Conservation (phyloP, 2,888 invertebrate species). For the Selenia dentaria region DNA sequence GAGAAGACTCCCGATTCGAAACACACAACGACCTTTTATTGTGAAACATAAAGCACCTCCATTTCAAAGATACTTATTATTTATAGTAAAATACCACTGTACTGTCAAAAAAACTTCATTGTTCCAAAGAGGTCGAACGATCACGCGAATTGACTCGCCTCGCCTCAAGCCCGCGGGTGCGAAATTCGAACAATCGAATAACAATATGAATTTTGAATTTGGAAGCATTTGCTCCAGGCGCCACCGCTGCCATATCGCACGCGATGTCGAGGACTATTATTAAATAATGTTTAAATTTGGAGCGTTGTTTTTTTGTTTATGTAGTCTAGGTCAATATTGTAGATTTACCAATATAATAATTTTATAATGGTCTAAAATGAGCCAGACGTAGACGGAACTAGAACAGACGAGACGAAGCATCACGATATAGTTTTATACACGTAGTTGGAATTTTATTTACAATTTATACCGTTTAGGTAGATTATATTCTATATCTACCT, state of each 20-base stretch:
- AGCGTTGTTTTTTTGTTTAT: slow-evolving; percentile 8
- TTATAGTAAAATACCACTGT: no score
- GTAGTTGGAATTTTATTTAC: no score
- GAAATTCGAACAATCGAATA: slow-evolving; percentile 27
- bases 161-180: slow-evolving; percentile 44
- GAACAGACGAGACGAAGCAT: slow-evolving; percentile 1
- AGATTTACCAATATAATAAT: background rate
- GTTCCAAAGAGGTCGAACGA: slow-evolving; percentile 45
- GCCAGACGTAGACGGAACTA: slow-evolving; percentile 13
- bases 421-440: no score
- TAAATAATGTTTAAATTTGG: slow-evolving; percentile 33
- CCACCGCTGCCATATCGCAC: slow-evolving; percentile 67
- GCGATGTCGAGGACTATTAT: slow-evolving; percentile 49
- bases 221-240: slow-evolving; percentile 62
- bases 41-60: slow-evolving; percentile 27
- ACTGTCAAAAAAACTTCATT: slow-evolving; percentile 41
- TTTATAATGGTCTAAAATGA: background rate
- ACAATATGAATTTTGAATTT: slow-evolving; percentile 52
- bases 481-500: no score
- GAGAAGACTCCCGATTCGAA: no score
- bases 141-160: slow-evolving; percentile 55
- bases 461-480: no score
- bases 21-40: slow-evolving; percentile 19
- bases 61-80: slow-evolving; percentile 32
- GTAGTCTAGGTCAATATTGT: slow-evolving; percentile 13